These are phyloP conservation scores for Andrena flavipes DNA, from an alignment of 2,888 invertebrate species.

Conservation along the genomic window DNA sequence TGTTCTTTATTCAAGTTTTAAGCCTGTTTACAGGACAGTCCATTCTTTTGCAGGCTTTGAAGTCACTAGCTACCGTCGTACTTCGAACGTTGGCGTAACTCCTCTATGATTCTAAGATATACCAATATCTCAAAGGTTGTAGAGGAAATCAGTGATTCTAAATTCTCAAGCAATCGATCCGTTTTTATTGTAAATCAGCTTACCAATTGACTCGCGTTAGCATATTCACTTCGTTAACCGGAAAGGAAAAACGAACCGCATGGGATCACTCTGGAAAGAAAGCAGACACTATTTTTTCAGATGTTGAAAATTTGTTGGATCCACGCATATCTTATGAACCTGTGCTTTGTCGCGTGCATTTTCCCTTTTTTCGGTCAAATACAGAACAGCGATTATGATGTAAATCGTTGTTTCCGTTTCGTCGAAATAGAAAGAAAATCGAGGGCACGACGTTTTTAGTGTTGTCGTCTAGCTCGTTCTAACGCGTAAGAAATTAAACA, in stretches of 20 bases:
- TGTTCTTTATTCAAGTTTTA: not conserved
- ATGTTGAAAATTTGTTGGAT: not conserved
- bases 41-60: not conserved
- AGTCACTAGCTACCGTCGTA: not conserved
- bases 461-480: conserved; percentile 43
- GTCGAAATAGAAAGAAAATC: conserved; percentile 39
- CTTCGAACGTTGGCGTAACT: not conserved
- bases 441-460: conserved; percentile 31
- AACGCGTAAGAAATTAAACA: conserved; percentile 58
- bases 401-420: conserved; percentile 14
- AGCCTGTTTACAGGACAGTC: not conserved
- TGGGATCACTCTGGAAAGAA: not conserved
- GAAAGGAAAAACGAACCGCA: not conserved
- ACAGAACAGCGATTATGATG: conserved; percentile 1
- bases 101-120: not conserved
- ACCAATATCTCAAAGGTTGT: too few relatives aligned
- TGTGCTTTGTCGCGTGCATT: not conserved
- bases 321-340: not conserved
- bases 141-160: too few relatives aligned
- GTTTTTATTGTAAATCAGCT: too few relatives aligned
- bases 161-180: too few relatives aligned
- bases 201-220: not conserved
- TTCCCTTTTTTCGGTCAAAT: conserved; percentile 20
- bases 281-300: not conserved
- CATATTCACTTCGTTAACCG: not conserved